phyloP scores from a whole-genome alignment of 2,797 vertebrate genomes.

The Hylomyscus alleni region DNA sequence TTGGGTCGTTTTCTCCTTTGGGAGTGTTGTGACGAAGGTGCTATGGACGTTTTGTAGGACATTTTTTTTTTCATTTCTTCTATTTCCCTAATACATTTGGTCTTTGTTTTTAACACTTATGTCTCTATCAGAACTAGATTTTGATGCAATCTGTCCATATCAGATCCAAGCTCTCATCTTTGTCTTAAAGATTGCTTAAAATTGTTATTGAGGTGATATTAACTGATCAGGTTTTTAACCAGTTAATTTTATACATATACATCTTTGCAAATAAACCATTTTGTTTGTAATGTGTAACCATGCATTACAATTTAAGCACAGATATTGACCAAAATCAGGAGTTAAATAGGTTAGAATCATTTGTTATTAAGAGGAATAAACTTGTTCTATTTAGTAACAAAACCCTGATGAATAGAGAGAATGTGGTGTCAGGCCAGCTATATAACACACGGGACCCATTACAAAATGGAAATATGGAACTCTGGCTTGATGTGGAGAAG shows the following conservation, averaged over 20 bases:
- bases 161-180: constrained; percentile 38
- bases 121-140: constrained; percentile 46
- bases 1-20: constrained; percentile 9
- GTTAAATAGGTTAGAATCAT: not conserved
- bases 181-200: not conserved
- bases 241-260: constrained; percentile 14
- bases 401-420: not conserved
- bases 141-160: not conserved
- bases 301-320: not conserved
- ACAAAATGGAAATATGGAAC: not conserved
- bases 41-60: not conserved
- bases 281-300: not conserved
- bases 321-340: constrained; percentile 22
- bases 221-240: constrained; percentile 34
- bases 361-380: not conserved
- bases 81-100: constrained; percentile 15
- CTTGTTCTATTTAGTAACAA: constrained; percentile 10
- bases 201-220: not conserved
- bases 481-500: not conserved
- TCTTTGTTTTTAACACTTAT: not conserved
- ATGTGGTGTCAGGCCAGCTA: not conserved
- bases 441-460: not conserved
- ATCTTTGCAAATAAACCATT: constrained; percentile 30
- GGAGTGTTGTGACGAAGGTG: not conserved
- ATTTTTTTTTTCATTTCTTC: not conserved